phyloP scores from a whole-genome alignment of 2,797 vertebrate genomes.

The Peromyscus attwateri region DNA sequence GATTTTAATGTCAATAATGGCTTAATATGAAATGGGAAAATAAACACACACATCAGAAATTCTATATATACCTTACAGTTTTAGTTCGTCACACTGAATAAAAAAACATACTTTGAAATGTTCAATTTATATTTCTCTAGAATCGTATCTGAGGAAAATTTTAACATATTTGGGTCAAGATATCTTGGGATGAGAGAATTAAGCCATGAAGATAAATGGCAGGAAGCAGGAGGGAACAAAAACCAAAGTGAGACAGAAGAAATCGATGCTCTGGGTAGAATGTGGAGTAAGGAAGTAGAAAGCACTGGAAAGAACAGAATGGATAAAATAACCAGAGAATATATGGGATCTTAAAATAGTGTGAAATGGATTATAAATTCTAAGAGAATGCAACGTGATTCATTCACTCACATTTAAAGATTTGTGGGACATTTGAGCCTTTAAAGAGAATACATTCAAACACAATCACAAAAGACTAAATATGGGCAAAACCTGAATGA shows the following conservation, averaged over 20 bases:
- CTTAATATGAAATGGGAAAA: background rate
- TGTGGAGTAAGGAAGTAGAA: background rate
- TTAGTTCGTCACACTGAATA: background rate
- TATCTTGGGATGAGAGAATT: background rate
- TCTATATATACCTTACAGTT: background rate
- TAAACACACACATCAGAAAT: background rate
- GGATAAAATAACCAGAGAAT: conserved; percentile 46
- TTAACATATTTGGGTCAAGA: background rate
- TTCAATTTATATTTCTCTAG: background rate
- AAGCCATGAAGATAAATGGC: conserved; percentile 6
- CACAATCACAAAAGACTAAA: background rate
- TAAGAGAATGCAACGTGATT: conserved; percentile 17
- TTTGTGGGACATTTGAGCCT: background rate
- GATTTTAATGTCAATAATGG: background rate
- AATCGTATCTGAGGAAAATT: background rate
- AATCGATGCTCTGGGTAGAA: background rate
- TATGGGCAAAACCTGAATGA: background rate
- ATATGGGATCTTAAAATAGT: conserved; percentile 34
- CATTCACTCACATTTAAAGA: background rate
- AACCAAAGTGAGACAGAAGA: background rate
- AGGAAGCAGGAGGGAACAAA: background rate
- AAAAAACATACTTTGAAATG: background rate
- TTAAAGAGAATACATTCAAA: conserved; percentile 14
- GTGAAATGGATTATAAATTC: conserved; percentile 56
- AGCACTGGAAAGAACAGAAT: conserved; percentile 2